Percentiles rank a stretch among this genome's conserved stretches.
These are phyloP conservation scores for Eufriesea mexicana DNA, from an alignment of 1,140 invertebrate species.

Conservation along the genomic window DNA sequence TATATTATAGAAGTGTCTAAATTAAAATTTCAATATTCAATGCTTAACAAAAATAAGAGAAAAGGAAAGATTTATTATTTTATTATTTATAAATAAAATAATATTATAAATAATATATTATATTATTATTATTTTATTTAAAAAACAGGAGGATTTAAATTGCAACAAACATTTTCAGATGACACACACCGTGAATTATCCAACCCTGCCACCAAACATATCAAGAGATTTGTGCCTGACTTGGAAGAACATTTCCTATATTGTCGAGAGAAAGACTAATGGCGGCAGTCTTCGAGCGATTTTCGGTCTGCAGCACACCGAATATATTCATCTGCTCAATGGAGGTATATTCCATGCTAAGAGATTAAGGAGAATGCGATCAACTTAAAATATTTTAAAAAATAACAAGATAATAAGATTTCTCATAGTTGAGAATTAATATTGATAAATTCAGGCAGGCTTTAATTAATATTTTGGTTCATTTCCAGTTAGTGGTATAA, in stretches of 20 bases:
- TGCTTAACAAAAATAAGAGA: no score
- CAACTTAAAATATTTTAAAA: not conserved
- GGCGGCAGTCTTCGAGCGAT: constrained; percentile 54
- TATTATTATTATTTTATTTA: no score
- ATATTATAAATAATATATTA: no score
- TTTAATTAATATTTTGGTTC: constrained; percentile 23
- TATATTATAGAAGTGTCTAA: no score
- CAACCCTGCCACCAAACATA: not conserved
- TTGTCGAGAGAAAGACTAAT: constrained; percentile 52
- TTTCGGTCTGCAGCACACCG: constrained; percentile 49
- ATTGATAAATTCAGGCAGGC: no score
- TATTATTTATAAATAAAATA: no score
- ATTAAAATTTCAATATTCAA: no score
- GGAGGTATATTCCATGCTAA: constrained; percentile 54
- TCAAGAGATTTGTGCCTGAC: constrained; percentile 59
- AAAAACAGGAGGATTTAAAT: not conserved
- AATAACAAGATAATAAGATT: no score
- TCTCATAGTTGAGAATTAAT: not conserved
- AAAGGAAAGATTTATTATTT: no score
- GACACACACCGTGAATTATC: not conserved
- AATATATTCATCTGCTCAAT: constrained; percentile 60
- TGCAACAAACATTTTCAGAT: not conserved
- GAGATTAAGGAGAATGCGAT: not conserved
- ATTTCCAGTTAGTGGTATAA: constrained; percentile 77
- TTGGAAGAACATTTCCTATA: constrained; percentile 67